Evolutionary conservation across 2,888 invertebrate genomes (phyloP), one percentile per base, ranked within the genome.

Genomic region (Galeopsomyia nigrocyanea): DNA sequence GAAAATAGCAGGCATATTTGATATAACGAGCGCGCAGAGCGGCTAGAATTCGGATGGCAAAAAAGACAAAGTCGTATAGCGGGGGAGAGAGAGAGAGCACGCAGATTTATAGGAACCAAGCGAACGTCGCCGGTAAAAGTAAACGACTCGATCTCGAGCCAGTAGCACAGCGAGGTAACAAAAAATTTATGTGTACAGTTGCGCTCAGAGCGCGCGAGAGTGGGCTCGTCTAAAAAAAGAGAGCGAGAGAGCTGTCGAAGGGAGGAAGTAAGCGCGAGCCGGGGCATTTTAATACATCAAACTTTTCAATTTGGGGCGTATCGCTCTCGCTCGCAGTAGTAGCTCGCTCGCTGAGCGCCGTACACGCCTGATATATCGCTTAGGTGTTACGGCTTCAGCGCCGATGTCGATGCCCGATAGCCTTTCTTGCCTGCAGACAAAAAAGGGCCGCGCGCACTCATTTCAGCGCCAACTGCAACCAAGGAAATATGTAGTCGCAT

Each of bases 401-500:
- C 73, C 68, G 78, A 79, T 82, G 26, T 81, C 81, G 80, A 80
- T 80, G 75, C 65, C 51, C 56, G 46, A 57, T 60, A 53, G 68
- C 58, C 51, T 58, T 53, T 49, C 60, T 55, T 56, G 53, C 26
- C 50, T 55, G 79, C 79, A 31, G 79, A 82, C 81, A 79, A 80
- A 81, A 82, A 82, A 82, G 81, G 80, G 80, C 79, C 50, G 68
- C 74, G 74, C 77, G 77, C 78, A 80, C 82, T 83, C 81, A 84
- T 84, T 83, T 81, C 81, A 83, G 82, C 80, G 81, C 78, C 14
- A 39, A 65, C 55, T 19, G 14, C 21, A 80, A 81, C 81, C 80
- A 82, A 84, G 81, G 81, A 84, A 84, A 84, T 83, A 83, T 81
- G 82, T 79, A 82, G 81, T 82, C 81, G 79, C 80, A 80, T 83